Base-by-base conservation (phyloP, 2,113 vertebrate genomes). In the Paramormyrops kingsleyae region DNA sequence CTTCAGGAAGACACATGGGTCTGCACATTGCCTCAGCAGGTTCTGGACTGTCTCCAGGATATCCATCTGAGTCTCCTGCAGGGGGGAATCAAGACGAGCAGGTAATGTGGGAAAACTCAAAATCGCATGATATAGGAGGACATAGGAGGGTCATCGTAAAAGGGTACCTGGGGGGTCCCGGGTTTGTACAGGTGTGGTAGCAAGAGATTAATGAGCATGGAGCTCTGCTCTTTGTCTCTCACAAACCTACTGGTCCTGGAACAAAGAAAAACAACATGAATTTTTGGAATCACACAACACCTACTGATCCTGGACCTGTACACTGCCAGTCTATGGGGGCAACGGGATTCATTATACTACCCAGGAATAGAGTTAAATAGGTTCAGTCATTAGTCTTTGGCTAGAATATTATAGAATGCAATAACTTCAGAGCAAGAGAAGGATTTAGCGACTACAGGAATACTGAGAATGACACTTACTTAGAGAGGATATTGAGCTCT, bases 401-500 rank as follows among this genome's bases (percentile, higher is more conserved):
- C 13, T 80, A 80, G 35, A 80, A 80, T 39, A 13, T 39, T 88
- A 24, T 1, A 44, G 24, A 88, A 44, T 15, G 44, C 39, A 46
- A n/a, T 4, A 59, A 17, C 46, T 44, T 5, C 56, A 80, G 46
- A 52, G 21, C 19, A 56, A 24, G 44, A 39, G 53, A 10, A 35
- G 49, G 27, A 31, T 10, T 17, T 46, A 70, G 62, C 10, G 19
- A 77, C 42, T 70, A n/a, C 56, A 31, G 13, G 21, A 77, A 46
- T 9, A 46, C 7, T 24, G 83, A 44, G 35, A 66, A 62, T 19
- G 77, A 59, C 27, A 95, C 97, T 96, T 94, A 99, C 99, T 97
- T 99, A 89, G 98, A 99, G 89, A 99, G 97, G 92, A 99, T 98
- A 94, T 96, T 97, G 90, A 99, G 98, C 90, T 99, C 98, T 92